Evolutionary conservation across 2,888 invertebrate species (phyloP).

Genomic region (Sympetrum striolatum): DNA sequence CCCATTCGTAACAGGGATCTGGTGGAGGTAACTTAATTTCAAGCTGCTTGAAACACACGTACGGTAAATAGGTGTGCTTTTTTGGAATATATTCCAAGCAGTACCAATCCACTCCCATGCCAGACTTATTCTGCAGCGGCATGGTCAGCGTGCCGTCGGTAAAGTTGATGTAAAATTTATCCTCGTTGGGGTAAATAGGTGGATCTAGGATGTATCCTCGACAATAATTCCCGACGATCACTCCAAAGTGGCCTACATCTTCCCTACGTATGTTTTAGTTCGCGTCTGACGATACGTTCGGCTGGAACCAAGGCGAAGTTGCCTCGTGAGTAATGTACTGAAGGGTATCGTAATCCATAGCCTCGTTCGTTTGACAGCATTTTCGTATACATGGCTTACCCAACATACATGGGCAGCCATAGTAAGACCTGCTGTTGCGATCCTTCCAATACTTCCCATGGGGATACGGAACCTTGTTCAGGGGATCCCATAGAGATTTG

Average conservation of each 20-base stretch:
- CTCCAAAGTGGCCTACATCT: background rate
- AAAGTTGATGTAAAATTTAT: background rate
- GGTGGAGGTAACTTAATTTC: background rate
- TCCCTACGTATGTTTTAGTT: background rate
- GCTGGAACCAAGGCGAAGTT: background rate
- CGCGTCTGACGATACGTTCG: background rate
- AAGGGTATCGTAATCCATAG: background rate
- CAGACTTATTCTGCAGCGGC: background rate
- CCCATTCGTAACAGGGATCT: background rate
- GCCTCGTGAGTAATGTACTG: background rate
- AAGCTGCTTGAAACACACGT: background rate
- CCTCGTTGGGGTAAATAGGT: background rate
- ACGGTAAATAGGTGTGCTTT: background rate
- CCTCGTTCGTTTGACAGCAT: slow-evolving; percentile 1
- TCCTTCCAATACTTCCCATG: background rate
- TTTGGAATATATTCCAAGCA: slow-evolving; percentile 13
- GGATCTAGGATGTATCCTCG: background rate
- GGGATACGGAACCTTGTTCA: background rate
- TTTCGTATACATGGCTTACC: background rate
- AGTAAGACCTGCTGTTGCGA: background rate
- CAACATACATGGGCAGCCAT: background rate
- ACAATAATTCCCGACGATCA: background rate
- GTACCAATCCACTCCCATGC: background rate
- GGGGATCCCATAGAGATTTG: background rate
- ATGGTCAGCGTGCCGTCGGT: background rate